Evolutionary conservation across 2,888 invertebrate species (phyloP).

Genomic region (Melolontha melolontha): DNA sequence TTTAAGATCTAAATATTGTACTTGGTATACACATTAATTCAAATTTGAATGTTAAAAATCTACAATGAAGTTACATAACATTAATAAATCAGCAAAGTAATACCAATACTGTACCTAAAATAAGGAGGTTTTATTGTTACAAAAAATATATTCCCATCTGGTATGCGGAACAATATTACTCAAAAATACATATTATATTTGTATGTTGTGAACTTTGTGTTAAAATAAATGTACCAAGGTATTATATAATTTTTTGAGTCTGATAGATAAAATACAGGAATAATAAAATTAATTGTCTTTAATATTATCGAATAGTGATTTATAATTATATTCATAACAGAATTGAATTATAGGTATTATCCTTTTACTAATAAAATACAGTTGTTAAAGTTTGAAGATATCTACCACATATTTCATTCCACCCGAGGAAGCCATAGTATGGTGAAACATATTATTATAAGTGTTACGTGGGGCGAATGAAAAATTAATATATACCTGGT

Average conservation of each 20-base stretch:
- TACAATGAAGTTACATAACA: background rate
- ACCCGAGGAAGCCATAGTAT: no score
- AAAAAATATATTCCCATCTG: conserved; percentile 63
- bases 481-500: no score
- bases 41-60: conserved; percentile 33
- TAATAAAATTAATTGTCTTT: background rate
- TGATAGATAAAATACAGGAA: conserved; percentile 15
- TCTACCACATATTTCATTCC: no score
- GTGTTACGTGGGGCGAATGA: no score
- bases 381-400: no score
- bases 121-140: conserved; percentile 57
- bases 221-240: conserved; percentile 58
- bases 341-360: no score
- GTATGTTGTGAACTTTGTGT: conserved; percentile 64
- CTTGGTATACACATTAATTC: conserved; percentile 31
- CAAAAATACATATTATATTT: conserved; percentile 60
- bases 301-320: no score
- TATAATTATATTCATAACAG: no score
- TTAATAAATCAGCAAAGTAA: conserved; percentile 46
- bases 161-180: conserved; percentile 64
- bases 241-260: conserved; percentile 24
- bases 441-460: no score
- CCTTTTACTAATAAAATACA: no score
- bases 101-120: conserved; percentile 47
- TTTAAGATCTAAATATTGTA: conserved; percentile 9